Base-by-base conservation (phyloP, 2,113 vertebrate species). In the Vanacampus margaritifer region DNA sequence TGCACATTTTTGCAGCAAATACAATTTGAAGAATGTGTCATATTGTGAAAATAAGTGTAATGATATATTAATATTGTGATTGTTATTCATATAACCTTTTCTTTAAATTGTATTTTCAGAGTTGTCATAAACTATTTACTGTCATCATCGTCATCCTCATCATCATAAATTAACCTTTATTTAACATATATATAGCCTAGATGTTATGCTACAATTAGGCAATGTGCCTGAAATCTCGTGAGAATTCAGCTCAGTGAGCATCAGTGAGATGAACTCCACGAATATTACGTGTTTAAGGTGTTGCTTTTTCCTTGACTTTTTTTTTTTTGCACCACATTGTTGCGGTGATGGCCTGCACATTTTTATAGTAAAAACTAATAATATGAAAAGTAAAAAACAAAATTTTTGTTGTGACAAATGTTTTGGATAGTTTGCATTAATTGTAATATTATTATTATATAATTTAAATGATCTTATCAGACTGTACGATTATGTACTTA, bases 81-180 rank as follows among this genome's bases (percentile, higher is more conserved):
- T 32, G 4, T 32, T 32, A 32, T 32, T 32, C 28, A 32, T 32
- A 32, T 32, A 32, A 32, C 28, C 4, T 32, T 32, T 32, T 4
- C 28, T 32, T 32, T 32, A 32, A 32, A 32, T 32, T 32, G 28
- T 32, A 21, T 35, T 32, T 10, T 14, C 69, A 78, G 71, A 78
- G 72, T 80, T 82, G 73, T 71, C 43, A 78, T 81, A 89, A 86
- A 87, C 78, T 79, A 74, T 67, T 65, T 79, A 84, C 84, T 84
- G 4, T 32, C 85, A 84, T 72, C 77, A 76, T 78, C 1, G 19
- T 19, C 1, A 45, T 17, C 5, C 14, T 45, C 6, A 46, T 46
- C 1, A 46, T 17, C 16, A 46, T 10, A 41, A 19, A 6, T 17
- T 4, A 46, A 46, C 16, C 28, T 32, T 32, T 32, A 32, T 32